Conservation (phyloP, 2,113 vertebrate genomes). For the Sarotherodon lohbergeri region DNA sequence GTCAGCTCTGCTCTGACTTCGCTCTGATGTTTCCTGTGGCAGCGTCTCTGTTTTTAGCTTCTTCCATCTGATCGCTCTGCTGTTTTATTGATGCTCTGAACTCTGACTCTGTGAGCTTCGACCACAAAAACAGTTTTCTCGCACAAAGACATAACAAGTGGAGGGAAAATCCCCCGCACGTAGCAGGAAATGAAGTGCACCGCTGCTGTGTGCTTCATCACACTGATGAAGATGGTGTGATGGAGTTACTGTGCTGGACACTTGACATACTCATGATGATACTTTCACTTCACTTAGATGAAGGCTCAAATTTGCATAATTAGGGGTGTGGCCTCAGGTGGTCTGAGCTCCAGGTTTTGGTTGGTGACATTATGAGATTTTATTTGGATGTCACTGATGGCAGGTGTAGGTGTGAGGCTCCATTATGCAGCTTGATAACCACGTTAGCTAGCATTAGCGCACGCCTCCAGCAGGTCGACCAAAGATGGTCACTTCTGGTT, state of each 20-base stretch:
- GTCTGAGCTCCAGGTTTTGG: not conserved
- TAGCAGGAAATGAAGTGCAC: not conserved
- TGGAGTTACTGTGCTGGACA: not conserved
- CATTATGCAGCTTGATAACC: not conserved
- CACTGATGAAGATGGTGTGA: not conserved
- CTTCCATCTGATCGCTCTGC: not conserved
- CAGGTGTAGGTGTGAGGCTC: not conserved
- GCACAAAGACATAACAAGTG: accelerated
- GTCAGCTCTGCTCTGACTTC: accelerated
- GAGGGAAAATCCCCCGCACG: not conserved
- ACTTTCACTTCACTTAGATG: not conserved
- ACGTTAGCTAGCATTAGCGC: not conserved
- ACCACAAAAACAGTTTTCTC: not conserved
- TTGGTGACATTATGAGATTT: not conserved
- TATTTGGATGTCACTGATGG: not conserved
- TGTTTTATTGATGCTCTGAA: not conserved
- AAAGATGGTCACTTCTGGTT: accelerated
- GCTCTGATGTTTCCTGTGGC: not conserved
- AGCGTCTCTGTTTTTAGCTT: not conserved
- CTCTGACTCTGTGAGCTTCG: not conserved
- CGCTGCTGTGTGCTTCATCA: not conserved
- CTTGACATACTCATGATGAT: accelerated
- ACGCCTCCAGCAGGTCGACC: not conserved
- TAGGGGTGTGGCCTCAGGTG: not conserved
- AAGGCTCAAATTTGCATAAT: not conserved